phyloP scores from a whole-genome alignment of 2,113 vertebrate genomes.

The Hippoglossus stenolepis region DNA sequence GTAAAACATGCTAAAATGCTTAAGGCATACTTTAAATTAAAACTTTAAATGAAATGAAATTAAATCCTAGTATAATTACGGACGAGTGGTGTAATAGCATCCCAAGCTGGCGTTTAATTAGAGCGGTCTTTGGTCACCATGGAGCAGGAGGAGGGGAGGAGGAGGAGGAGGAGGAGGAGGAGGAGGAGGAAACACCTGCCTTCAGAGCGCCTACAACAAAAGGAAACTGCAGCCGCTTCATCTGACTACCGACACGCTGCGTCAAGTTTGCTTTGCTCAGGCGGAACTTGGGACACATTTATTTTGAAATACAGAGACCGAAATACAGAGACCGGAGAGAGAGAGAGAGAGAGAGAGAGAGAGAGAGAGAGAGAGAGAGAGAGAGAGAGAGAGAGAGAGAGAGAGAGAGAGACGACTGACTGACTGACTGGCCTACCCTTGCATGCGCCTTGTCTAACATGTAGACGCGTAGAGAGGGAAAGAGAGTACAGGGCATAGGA shows the following conservation, averaged over 20 bases:
- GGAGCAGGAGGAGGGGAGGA: too few species aligned
- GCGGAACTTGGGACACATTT: conserved; percentile 15
- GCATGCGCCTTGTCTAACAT: neutral
- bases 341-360: conserved; percentile 51
- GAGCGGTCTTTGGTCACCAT: neutral
- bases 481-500: neutral
- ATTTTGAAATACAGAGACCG: neutral
- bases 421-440: conserved; percentile 2
- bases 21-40: neutral
- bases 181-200: conserved; percentile 6
- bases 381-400: conserved; percentile 23
- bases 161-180: conserved; percentile 5
- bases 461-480: conserved; percentile 22
- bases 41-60: neutral
- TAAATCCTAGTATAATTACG: neutral
- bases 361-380: conserved; percentile 33
- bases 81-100: neutral
- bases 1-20: too few species aligned
- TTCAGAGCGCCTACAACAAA: conserved; percentile 38
- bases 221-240: conserved; percentile 16
- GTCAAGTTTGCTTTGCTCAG: neutral
- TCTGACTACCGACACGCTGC: neutral
- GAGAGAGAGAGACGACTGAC: conserved; percentile 62
- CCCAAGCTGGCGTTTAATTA: conserved; percentile 17
- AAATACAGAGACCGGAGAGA: conserved; percentile 16